Conservation (phyloP, 2,797 vertebrate genomes). For the Dermochelys coriacea region DNA sequence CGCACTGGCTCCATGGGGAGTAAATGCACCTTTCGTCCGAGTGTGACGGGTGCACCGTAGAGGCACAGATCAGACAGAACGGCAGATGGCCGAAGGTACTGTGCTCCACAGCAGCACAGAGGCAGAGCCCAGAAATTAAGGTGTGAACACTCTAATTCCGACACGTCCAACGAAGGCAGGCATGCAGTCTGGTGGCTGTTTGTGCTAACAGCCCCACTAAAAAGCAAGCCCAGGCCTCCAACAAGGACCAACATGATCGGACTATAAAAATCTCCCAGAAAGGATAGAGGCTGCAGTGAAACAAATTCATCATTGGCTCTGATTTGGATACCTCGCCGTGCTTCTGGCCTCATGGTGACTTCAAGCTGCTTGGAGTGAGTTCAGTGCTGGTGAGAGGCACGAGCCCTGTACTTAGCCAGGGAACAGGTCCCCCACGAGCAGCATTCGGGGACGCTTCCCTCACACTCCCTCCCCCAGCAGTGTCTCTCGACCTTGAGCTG, state of each 20-base stretch:
- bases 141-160: not conserved
- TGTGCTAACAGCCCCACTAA: not conserved
- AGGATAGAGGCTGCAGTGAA: not conserved
- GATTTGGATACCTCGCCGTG: too few species aligned
- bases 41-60: not conserved
- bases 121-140: not conserved
- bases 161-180: not conserved
- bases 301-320: too few species aligned
- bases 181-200: not conserved
- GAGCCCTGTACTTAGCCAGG: too few species aligned
- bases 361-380: too few species aligned
- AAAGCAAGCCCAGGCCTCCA: too few species aligned
- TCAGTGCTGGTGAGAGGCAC: too few species aligned
- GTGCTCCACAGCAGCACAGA: too few species aligned
- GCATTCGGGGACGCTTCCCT: too few species aligned
- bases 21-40: not conserved
- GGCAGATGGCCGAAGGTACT: not conserved
- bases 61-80: not conserved
- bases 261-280: accelerated
- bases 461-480: not conserved
- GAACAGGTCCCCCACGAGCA: too few species aligned
- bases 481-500: not conserved
- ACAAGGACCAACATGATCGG: too few species aligned
- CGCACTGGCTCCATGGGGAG: not conserved
- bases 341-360: not conserved